These are phyloP conservation scores for Hypomecis punctinalis DNA, from an alignment of 2,888 invertebrate genomes.

Conservation along the genomic window DNA sequence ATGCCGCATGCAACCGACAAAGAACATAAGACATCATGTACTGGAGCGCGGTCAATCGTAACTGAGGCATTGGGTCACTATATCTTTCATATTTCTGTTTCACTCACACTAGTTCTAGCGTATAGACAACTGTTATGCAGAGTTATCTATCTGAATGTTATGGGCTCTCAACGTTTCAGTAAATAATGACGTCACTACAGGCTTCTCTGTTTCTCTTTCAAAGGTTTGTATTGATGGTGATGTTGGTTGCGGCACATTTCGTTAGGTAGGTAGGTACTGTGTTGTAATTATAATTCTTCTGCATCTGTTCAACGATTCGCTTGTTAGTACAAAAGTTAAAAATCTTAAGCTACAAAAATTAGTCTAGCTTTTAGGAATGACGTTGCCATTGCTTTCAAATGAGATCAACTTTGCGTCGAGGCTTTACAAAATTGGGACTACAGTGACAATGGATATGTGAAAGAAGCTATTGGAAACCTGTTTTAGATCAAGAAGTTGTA, in stretches of 20 bases:
- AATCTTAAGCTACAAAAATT: constrained; percentile 53
- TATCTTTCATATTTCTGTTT: too few relatives aligned
- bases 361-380: constrained; percentile 38
- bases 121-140: too few relatives aligned
- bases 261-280: not conserved
- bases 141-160: too few relatives aligned
- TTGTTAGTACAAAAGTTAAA: constrained; percentile 54
- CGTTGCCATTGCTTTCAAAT: constrained; percentile 29
- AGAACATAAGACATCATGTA: too few relatives aligned
- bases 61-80: too few relatives aligned
- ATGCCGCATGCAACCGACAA: too few relatives aligned
- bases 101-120: too few relatives aligned
- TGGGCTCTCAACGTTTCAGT: too few relatives aligned
- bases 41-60: too few relatives aligned
- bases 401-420: constrained; percentile 38
- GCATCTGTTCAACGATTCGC: not conserved
- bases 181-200: too few relatives aligned
- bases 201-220: too few relatives aligned
- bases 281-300: not conserved
- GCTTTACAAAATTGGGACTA: not conserved
- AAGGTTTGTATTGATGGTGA: too few relatives aligned
- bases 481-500: not conserved
- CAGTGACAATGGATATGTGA: not conserved
- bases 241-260: not conserved
- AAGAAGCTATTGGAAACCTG: not conserved